phyloP scores from a whole-genome alignment of 2,113 vertebrate species.

The Sapayoa aenigma region DNA sequence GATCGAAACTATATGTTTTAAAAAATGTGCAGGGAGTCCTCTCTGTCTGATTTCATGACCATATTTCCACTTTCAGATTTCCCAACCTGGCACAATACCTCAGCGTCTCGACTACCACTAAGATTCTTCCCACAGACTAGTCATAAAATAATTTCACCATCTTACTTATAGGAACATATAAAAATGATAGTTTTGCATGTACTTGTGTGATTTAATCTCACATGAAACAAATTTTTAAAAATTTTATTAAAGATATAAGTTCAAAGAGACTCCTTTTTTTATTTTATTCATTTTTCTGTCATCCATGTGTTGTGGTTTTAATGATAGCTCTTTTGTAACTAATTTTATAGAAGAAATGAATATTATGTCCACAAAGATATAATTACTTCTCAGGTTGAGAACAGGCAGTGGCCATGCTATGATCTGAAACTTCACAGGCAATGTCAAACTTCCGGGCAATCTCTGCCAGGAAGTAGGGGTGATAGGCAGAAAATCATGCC shows the following conservation, averaged over 20 bases:
- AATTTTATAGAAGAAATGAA: neutral
- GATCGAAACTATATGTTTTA: neutral
- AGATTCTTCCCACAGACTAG: neutral
- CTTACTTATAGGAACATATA: neutral
- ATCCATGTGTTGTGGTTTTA: neutral
- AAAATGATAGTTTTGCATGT: neutral
- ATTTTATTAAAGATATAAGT: neutral
- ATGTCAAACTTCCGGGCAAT: neutral
- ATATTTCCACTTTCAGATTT: neutral
- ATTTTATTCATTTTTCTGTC: neutral
- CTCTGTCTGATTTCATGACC: neutral
- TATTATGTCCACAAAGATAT: neutral
- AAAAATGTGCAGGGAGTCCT: neutral
- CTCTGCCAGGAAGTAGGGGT: neutral
- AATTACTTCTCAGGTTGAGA: neutral
- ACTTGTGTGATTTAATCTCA: neutral
- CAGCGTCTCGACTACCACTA: neutral
- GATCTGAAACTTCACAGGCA: neutral
- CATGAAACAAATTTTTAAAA: fast-evolving
- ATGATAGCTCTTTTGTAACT: neutral
- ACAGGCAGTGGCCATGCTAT: neutral
- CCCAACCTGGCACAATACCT: neutral
- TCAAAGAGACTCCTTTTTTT: neutral
- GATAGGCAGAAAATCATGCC: neutral
- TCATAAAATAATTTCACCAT: fast-evolving